These are phyloP conservation scores for Sebastes umbrosus DNA, from an alignment of 2,797 vertebrate genomes.

Conservation along the genomic window DNA sequence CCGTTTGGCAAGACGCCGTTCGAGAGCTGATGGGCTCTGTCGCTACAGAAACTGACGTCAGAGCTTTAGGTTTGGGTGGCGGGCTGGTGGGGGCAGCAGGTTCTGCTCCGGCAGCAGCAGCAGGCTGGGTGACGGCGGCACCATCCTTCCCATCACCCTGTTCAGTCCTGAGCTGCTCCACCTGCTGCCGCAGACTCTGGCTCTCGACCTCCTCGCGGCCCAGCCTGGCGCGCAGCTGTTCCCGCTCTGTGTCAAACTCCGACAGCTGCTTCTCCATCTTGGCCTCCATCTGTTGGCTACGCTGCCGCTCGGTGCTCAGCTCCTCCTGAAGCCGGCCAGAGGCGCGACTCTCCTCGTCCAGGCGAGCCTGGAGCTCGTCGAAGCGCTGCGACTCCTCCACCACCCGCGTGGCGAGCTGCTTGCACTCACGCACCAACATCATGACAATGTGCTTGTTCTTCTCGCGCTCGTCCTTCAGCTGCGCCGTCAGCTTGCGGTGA, in stretches of 20 bases:
- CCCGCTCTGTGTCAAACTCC: conserved; percentile 93
- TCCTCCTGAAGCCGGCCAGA: conserved; percentile 86
- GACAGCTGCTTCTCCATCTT: conserved; percentile 98
- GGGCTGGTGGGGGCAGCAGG: conserved; percentile 69
- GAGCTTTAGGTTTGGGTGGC: conserved; percentile 79
- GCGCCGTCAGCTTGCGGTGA: conserved; percentile 90
- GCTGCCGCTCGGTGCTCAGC: conserved; percentile 86
- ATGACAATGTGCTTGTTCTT: conserved; percentile 98
- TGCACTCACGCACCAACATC: conserved; percentile 96
- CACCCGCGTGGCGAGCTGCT: conserved; percentile 92
- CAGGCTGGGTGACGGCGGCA: conserved; percentile 64
- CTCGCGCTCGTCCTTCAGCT: conserved; percentile 93
- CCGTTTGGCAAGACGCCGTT: conserved; percentile 91
- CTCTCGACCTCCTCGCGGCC: conserved; percentile 91
- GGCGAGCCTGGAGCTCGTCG: conserved; percentile 88
- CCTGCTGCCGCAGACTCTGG: conserved; percentile 89
- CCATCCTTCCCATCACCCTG: conserved; percentile 63
- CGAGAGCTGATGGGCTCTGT: conserved; percentile 84
- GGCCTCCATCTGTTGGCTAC: conserved; percentile 93
- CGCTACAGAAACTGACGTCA: conserved; percentile 85
- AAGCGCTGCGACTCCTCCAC: conserved; percentile 93
- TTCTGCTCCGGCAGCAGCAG: conserved; percentile 40
- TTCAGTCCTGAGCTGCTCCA: conserved; percentile 91
- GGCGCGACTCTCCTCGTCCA: conserved; percentile 90
- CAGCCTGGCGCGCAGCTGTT: conserved; percentile 92